Percentiles rank a stretch among this genome's conserved stretches.
These are phyloP conservation scores for Hyposmocoma kahamanoa DNA, from an alignment of 1,140 invertebrate genomes.

Conservation along the genomic window DNA sequence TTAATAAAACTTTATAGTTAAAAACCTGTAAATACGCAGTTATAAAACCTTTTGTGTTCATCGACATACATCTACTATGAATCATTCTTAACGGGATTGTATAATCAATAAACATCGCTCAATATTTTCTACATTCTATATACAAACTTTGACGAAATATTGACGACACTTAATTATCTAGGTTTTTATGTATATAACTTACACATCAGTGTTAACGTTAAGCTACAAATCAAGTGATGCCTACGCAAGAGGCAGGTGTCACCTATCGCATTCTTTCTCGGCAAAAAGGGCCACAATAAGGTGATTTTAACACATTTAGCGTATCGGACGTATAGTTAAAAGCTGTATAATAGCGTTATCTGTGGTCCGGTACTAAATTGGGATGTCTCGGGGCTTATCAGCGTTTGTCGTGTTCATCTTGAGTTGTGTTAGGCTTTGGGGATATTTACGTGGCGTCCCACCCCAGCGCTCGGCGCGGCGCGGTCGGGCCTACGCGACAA, in stretches of 20 bases:
- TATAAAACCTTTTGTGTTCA: too few species aligned
- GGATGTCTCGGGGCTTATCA: conserved; percentile 70
- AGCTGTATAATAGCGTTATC: conserved; percentile 73
- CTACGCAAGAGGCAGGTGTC: background rate
- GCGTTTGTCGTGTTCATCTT: conserved; percentile 71
- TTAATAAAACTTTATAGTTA: too few species aligned
- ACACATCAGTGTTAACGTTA: too few species aligned
- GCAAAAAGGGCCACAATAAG: conserved; percentile 16
- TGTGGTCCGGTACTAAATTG: conserved; percentile 66
- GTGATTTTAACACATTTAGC: conserved; percentile 69
- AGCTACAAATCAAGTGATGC: too few species aligned
- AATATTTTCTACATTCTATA: too few species aligned
- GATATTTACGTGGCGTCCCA: conserved; percentile 58
- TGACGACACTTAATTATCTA: too few species aligned
- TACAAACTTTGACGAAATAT: too few species aligned
- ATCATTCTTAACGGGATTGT: too few species aligned
- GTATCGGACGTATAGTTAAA: conserved; percentile 70
- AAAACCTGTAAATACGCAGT: too few species aligned
- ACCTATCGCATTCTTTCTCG: background rate
- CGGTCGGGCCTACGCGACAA: conserved; percentile 62
- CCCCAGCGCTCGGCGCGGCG: conserved; percentile 29
- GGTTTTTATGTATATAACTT: too few species aligned
- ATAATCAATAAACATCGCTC: too few species aligned
- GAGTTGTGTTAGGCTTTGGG: conserved; percentile 73
- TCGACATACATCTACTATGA: too few species aligned